Evolutionary conservation across 2,888 invertebrate genomes (phyloP).

Genomic region (Hypomecis atomaria): DNA sequence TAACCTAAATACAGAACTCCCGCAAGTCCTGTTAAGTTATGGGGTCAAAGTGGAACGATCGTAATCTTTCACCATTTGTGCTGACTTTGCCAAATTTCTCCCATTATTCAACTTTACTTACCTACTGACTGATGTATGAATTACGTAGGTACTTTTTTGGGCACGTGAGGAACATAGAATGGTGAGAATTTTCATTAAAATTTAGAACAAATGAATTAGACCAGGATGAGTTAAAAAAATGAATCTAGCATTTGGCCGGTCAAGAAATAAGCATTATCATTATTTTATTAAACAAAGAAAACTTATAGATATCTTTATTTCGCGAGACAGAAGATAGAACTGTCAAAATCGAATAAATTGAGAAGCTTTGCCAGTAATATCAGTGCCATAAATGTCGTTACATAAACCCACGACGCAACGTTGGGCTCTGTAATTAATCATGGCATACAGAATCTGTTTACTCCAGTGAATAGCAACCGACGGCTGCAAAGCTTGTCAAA

Average conservation of each 20-base stretch:
- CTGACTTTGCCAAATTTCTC: constrained; percentile 24
- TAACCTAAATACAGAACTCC: constrained; percentile 10
- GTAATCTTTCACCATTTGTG: constrained; percentile 20
- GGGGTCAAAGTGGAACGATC: constrained; percentile 19
- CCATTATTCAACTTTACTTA: constrained; percentile 12
- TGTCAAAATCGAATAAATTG: constrained; percentile 1
- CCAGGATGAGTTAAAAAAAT: too few species aligned
- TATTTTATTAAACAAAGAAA: too few species aligned
- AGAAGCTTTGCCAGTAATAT: constrained; percentile 7
- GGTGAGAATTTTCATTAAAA: too few species aligned
- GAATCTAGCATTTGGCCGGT: neutral
- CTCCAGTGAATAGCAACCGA: constrained; percentile 35
- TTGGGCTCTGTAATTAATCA: constrained; percentile 37
- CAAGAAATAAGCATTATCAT: too few species aligned
- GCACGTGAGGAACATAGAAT: too few species aligned
- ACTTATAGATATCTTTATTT: neutral
- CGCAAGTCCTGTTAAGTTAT: constrained; percentile 12
- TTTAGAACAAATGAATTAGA: too few species aligned
- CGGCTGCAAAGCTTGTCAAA: constrained; percentile 40
- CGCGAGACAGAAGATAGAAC: neutral
- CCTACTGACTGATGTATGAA: neutral
- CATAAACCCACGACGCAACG: constrained; percentile 29
- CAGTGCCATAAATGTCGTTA: constrained; percentile 17
- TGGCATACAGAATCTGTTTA: constrained; percentile 38
- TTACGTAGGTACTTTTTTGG: too few species aligned